Evolutionary conservation across 2,113 vertebrate genomes (phyloP).

Genomic region (Gopherus flavomarginatus): DNA sequence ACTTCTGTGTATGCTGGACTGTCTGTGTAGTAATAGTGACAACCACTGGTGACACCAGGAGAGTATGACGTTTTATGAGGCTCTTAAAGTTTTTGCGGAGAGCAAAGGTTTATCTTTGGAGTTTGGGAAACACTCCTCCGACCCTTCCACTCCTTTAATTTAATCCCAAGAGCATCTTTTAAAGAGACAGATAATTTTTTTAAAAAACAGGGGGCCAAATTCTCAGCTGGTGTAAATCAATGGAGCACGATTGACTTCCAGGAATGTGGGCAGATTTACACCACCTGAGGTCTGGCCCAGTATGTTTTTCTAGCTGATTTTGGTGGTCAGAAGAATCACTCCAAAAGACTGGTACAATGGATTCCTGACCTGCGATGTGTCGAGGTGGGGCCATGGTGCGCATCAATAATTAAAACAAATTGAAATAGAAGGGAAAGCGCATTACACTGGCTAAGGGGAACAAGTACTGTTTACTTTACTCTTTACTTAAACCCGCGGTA

Average conservation of each 20-base stretch:
- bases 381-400: background rate
- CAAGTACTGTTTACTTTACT: background rate
- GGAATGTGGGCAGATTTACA: background rate
- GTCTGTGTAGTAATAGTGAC: background rate
- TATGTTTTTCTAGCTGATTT: background rate
- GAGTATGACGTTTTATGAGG: background rate
- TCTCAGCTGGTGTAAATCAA: background rate
- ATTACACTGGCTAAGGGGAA: background rate
- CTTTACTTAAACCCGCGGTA: rapidly evolving
- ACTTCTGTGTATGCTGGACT: background rate
- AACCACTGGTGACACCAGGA: background rate
- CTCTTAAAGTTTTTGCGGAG: background rate
- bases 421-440: background rate
- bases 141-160: background rate
- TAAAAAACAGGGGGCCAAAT: background rate
- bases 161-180: background rate
- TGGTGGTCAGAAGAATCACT: background rate
- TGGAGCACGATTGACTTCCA: background rate
- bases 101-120: background rate
- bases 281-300: background rate
- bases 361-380: rapidly evolving
- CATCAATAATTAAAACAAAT: rapidly evolving
- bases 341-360: background rate
- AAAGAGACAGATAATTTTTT: background rate
- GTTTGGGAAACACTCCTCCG: background rate